Base-by-base conservation (phyloP, 1,140 invertebrate species). In the Sminthurides bifidus region DNA sequence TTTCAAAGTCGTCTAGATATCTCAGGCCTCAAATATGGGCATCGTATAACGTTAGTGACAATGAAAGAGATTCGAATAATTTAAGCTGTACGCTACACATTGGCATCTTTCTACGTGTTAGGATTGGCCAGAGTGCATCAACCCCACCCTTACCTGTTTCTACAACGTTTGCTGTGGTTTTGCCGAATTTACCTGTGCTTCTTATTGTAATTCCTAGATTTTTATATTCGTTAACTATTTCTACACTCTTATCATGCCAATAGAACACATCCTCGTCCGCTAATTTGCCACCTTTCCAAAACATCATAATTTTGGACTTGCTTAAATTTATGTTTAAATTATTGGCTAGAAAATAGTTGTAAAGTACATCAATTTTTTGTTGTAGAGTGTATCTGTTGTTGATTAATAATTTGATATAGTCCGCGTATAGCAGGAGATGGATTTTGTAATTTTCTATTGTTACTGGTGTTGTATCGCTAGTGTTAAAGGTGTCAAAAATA, bases 221-320 rank as follows among this genome's bases (percentile, higher is more conserved):
- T 4, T 14, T 48, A 26, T 58, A 58, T 2, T 27, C 15, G 6
- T 54, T 27, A 1, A 43, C 46, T 19, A 19, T 19, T 50, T 49
- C 46, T 30, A 56, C 51, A 41, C 51, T 27, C 5, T 49, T 21
- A 3, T 3, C 15, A 5, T 29, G 44, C 30, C 43, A 58, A 6
- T 23, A 26, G 12, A 58, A 35, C 15, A 40, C 38, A 2, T 1
- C 1, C 5, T 26, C 12, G 4, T 21, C 3, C 26, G 30, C 12
- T 49, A 46, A 29, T 30, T 3, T 29, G 5, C 46, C 38, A 4
- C 19, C 23, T 35, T 29, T 48, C 14, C 41, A 35, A 35, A 58
- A 58, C n/a, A 53, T 29, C 5, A 58, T 19, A 1, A 58, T 21
- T 14, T 54, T 58, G 2, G 56, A 54, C 43, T 58, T 58, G 6